Base-by-base conservation (phyloP, 2,888 invertebrate genomes). In the Exephanes ischioxanthus region DNA sequence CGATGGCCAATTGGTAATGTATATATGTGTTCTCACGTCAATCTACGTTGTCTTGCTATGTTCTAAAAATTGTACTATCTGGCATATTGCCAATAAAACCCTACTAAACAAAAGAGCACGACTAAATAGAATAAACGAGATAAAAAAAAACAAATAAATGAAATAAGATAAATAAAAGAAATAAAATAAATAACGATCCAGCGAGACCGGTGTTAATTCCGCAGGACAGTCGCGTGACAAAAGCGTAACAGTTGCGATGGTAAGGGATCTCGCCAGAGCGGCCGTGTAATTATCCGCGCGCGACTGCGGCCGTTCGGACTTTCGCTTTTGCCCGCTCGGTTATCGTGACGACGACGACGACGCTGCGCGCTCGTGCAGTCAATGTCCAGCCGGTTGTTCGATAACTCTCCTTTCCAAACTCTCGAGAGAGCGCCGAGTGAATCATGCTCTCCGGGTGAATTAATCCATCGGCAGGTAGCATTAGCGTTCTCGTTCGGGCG, bases 271-370 rank as follows among this genome's bases (percentile, higher is more conserved):
- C 33, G 63, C 73, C 73, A 72, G 48, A 33, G 53, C 78, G 85
- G 80, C 86, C 16, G 85, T 85, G 79, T 83, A 87, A 87, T 86
- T 87, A 80, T 80, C 71, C 48, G 33, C 58, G 77, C 66, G 77
- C 77, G 51, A 67, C 67, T 55, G 77, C 72, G 83, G 61, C 70
- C 55, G 67, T 58, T 71, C 72, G 86, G 70, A 88, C 88, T 88
- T 88, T 88, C 88, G 88, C 88, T 88, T 87, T 88, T 87, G 76
- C 87, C 71, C 85, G 76, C 80, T 81, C 68, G 45, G 14, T 48
- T 48, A 48, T 48, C 45, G 45, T 48, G 45, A 48, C 45, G 45
- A 48, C 41, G 41, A 11, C 9, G 41, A 41, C 41, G 45, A 48
- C 45, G 45, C 45, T 14, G 45, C 45, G 45, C 45, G 16, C 16